Base-by-base conservation (phyloP, 2,888 invertebrate genomes). In the Heliconius charithonia region DNA sequence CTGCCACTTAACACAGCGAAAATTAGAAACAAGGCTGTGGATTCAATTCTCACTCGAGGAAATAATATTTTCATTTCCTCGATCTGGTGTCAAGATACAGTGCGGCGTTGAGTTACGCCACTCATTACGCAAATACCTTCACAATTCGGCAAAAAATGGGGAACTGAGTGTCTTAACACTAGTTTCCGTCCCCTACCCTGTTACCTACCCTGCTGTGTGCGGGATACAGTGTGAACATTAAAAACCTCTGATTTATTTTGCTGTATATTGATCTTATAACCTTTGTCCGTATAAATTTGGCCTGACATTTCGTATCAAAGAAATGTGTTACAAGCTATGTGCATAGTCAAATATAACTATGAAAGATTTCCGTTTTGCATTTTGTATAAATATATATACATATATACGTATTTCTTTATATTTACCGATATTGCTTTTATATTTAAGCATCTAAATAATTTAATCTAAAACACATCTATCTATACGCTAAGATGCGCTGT, bases 201-300 rank as follows among this genome's bases (percentile, higher is more conserved):
- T 45, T 16, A 45, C 6, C 16, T 4, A 45, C 16, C 45, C 4
- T 45, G 45, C 16, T 37, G 32, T 37, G 32, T 37, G 32, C 45
- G 45, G 45, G 45, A 45, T 45, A 45, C 45, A 16, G 19, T 19
- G 51, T 19, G 19, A 51, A 7, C 19, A 19, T 19, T 19, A 51
- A 51, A 51, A 51, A 41, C 45, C 10, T 74, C 67, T 27, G 73
- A 67, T 69, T 25, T 66, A 69, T 69, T 59, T 32, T 41, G 32
- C 73, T 78, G 62, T 69, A 78, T 74, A 78, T 74, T 78, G 62
- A 74, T 29, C 73, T 67, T 45, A 45, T 78, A 59, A 78, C 77
- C 77, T 78, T 77, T 74, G 65, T 67, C n/a, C 41, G 62, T 63
- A 62, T 41, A 56, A 27, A 73, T 67, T 37, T 59, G 67, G 73